Conservation (phyloP, 1,140 invertebrate species). For the Lepidurus arcticus region DNA sequence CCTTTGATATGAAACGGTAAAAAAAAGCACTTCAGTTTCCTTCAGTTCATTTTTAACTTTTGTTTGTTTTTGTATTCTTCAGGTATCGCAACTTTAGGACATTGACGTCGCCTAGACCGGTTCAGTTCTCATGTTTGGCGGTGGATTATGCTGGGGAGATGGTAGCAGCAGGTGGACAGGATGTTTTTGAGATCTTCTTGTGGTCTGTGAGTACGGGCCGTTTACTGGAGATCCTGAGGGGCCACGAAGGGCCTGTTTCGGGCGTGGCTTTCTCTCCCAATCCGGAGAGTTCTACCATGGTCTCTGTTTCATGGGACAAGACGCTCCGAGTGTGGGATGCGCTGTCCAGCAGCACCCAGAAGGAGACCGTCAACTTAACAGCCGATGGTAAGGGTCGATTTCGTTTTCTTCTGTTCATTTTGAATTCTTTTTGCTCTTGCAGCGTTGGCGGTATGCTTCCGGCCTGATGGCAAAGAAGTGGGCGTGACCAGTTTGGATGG, state of each 20-base stretch:
- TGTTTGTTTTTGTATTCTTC: constrained; percentile 37
- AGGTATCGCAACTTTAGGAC: constrained; percentile 96
- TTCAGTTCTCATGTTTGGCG: constrained; percentile 87
- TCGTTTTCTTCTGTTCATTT: not conserved
- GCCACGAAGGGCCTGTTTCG: constrained; percentile 86
- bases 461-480: constrained; percentile 83
- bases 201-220: constrained; percentile 91
- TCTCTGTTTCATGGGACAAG: constrained; percentile 90
- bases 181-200: constrained; percentile 89
- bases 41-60: constrained; percentile 27
- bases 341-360: constrained; percentile 69
- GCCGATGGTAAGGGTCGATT: constrained; percentile 60
- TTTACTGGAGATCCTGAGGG: constrained; percentile 73
- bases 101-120: constrained; percentile 78
- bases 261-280: constrained; percentile 73
- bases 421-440: constrained; percentile 34
- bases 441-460: constrained; percentile 69
- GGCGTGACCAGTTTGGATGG: constrained; percentile 86
- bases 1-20: constrained; percentile 81
- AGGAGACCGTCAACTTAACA: constrained; percentile 71
- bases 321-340: constrained; percentile 87
- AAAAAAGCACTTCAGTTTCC: not conserved
- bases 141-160: constrained; percentile 84
- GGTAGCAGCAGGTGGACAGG: constrained; percentile 84
- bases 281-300: constrained; percentile 63